Conservation (phyloP, 2,113 vertebrate genomes). For the Probosciger aterrimus region DNA sequence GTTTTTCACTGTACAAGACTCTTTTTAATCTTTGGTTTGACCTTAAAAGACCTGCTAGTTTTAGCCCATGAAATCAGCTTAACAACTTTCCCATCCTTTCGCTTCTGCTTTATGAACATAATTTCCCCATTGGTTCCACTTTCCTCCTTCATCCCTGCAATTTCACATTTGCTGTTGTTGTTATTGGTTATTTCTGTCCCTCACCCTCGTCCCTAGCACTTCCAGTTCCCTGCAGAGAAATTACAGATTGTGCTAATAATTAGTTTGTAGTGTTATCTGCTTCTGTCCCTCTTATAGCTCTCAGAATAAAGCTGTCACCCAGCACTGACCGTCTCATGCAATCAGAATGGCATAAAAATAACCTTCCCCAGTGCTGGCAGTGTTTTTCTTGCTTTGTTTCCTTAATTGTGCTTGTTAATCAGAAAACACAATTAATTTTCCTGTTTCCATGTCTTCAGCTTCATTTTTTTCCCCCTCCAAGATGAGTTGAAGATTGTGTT, state of each 20-base stretch:
- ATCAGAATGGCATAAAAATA: conserved; percentile 45
- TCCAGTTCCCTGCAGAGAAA: conserved; percentile 59
- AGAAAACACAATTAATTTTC: conserved; percentile 69
- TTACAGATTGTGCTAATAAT: conserved; percentile 52
- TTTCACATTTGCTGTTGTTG: neutral
- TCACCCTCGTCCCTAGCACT: neutral
- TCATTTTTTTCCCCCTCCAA: neutral
- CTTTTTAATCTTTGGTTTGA: conserved; percentile 53
- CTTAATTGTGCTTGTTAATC: conserved; percentile 76
- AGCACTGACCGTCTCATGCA: conserved; percentile 15
- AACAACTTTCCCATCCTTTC: conserved; percentile 34
- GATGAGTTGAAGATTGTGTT: conserved; percentile 4
- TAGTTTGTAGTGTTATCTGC: conserved; percentile 63
- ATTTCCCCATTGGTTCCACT: conserved; percentile 50
- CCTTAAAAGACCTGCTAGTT: conserved; percentile 33
- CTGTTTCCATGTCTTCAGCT: neutral
- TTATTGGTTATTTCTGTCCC: neutral
- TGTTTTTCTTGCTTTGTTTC: conserved; percentile 44
- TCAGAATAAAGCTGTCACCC: conserved; percentile 72
- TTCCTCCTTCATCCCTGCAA: neutral
- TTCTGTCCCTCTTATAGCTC: conserved; percentile 42
- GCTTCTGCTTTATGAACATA: conserved; percentile 35
- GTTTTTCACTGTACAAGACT: neutral
- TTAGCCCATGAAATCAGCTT: conserved; percentile 56
- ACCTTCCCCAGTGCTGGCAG: conserved; percentile 37